These are phyloP conservation scores for Rotaria socialis DNA, from an alignment of 2,888 invertebrate genomes.

Conservation along the genomic window DNA sequence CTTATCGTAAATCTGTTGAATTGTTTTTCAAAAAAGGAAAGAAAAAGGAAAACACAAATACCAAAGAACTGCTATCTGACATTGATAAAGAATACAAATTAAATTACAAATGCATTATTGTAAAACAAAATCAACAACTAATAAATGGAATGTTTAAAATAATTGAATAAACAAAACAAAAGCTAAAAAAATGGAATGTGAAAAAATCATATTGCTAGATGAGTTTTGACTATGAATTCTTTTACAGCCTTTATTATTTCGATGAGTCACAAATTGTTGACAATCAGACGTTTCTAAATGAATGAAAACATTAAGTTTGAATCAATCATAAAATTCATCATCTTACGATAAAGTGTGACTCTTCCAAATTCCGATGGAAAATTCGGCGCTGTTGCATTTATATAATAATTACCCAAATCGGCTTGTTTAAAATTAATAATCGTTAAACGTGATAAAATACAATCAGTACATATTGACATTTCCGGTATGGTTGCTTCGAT, in stretches of 20 bases:
- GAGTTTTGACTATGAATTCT: neutral
- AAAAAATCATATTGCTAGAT: constrained; percentile 15
- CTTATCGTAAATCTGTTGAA: neutral
- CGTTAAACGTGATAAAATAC: constrained; percentile 37
- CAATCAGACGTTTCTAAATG: constrained; percentile 45
- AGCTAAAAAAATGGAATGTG: neutral
- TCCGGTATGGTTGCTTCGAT: constrained; percentile 40
- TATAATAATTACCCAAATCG: constrained; percentile 27
- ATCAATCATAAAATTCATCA: neutral
- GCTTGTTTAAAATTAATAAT: constrained; percentile 14
- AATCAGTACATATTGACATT: constrained; percentile 32
- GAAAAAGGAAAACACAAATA: neutral
- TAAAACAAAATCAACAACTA: neutral
- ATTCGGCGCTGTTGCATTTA: neutral
- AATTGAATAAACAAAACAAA: neutral
- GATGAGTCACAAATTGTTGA: constrained; percentile 46
- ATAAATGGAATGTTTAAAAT: neutral
- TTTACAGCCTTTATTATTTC: constrained; percentile 45
- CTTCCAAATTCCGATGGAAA: constrained; percentile 36
- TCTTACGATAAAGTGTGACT: constrained; percentile 44
- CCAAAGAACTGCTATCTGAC: neutral
- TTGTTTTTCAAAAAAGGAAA: neutral
- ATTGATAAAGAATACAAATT: neutral
- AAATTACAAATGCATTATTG: neutral
- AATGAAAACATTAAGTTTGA: no score